These are phyloP conservation scores for Volucella inflata DNA, from an alignment of 2,888 invertebrate species.

Conservation along the genomic window DNA sequence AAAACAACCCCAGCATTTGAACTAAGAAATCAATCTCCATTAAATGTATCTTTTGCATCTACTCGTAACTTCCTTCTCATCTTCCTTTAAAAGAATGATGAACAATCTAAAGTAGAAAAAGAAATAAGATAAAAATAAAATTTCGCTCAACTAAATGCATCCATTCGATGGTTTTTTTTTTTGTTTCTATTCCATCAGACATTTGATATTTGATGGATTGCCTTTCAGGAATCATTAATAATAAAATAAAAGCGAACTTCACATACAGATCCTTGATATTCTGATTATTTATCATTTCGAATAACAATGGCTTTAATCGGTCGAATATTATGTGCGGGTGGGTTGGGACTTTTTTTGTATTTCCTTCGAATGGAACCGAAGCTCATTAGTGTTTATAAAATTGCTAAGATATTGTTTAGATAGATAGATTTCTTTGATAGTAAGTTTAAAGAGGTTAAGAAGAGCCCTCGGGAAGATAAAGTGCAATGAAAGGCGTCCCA, in stretches of 20 bases:
- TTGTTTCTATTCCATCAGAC: constrained; percentile 19
- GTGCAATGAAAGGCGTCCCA: no score
- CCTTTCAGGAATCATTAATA: constrained; percentile 35
- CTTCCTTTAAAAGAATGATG: not conserved
- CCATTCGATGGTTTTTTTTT: not conserved
- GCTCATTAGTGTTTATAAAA: no score
- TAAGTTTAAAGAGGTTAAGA: no score
- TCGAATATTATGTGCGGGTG: not conserved
- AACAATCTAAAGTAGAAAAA: not conserved
- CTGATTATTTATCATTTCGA: constrained; percentile 23
- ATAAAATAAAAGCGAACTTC: constrained; percentile 30
- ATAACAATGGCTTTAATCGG: not conserved
- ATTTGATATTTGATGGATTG: constrained; percentile 49
- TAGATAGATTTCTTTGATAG: no score
- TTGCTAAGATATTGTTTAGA: no score
- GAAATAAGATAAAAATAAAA: constrained; percentile 16
- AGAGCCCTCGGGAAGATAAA: no score
- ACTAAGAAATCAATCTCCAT: constrained; percentile 46
- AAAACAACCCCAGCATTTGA: not conserved
- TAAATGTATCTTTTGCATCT: constrained; percentile 41
- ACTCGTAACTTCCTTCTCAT: not conserved
- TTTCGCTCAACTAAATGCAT: constrained; percentile 43
- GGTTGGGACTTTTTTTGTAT: no score
- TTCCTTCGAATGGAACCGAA: no score
- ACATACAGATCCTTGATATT: constrained; percentile 38